These are phyloP conservation scores for Lophochroa leadbeateri DNA, from an alignment of 2,113 vertebrate genomes.

Conservation along the genomic window DNA sequence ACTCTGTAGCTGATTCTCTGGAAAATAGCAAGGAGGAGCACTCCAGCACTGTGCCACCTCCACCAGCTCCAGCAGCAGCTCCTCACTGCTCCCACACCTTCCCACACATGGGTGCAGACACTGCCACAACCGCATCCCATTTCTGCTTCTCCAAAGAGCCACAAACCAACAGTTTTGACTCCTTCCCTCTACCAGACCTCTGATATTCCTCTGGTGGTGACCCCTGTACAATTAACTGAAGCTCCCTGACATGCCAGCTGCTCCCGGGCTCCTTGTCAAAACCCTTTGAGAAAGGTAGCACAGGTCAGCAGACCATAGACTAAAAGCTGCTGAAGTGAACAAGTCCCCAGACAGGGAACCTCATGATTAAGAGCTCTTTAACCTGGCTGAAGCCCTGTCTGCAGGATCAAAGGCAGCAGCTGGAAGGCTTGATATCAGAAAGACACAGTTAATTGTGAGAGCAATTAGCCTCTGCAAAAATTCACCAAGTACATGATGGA, in stretches of 20 bases:
- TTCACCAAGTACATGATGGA: neutral
- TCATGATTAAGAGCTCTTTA: neutral
- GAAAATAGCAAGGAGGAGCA: neutral
- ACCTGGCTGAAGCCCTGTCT: neutral
- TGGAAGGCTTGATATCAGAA: neutral
- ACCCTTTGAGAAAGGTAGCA: neutral
- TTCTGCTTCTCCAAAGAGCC: neutral
- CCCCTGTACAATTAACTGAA: neutral
- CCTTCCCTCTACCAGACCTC: neutral
- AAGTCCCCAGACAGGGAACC: neutral
- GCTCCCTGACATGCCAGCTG: neutral
- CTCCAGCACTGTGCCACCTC: neutral
- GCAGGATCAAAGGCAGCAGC: neutral
- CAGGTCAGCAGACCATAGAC: neutral
- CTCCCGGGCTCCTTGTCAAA: neutral
- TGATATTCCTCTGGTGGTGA: neutral
- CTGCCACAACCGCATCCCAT: neutral
- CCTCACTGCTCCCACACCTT: neutral
- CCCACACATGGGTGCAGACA: neutral
- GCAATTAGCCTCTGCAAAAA: constrained; percentile 11
- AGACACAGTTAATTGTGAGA: constrained; percentile 3
- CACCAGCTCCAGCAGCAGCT: neutral
- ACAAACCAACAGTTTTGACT: neutral
- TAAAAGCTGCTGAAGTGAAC: neutral
- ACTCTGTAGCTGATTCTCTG: neutral